phyloP scores from a whole-genome alignment of 2,888 invertebrate genomes.

The Chymomyza procnemis region DNA sequence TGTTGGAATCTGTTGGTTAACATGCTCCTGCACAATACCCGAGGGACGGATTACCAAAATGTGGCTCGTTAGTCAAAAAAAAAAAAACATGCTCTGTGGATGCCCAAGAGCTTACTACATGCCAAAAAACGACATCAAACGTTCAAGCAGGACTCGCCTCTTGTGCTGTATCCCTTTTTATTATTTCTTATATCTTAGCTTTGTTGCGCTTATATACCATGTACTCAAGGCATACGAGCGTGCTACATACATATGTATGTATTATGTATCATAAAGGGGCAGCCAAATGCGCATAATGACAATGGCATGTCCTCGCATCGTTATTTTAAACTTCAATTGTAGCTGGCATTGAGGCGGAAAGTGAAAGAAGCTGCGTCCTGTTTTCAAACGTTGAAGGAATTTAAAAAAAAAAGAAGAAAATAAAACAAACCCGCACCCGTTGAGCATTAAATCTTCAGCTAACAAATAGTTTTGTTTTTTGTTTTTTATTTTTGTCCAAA shows the following conservation, averaged over 20 bases:
- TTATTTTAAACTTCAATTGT: conserved; percentile 56
- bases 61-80: conserved; percentile 70
- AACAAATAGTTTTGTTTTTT: conserved; percentile 72
- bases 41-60: conserved; percentile 69
- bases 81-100: conserved; percentile 51
- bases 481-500: conserved; percentile 53
- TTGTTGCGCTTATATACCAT: not conserved
- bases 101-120: conserved; percentile 62
- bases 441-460: conserved; percentile 30
- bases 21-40: conserved; percentile 37
- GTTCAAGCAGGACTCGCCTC: conserved; percentile 44
- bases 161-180: conserved; percentile 45
- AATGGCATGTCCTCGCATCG: conserved; percentile 24
- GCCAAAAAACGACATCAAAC: conserved; percentile 50
- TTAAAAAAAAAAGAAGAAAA: too few species aligned
- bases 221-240: not conserved
- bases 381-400: not conserved
- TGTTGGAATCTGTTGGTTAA: conserved; percentile 21
- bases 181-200: too few species aligned
- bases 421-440: not conserved
- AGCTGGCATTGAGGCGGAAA: not conserved
- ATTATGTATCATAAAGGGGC: not conserved
- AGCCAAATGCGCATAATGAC: not conserved
- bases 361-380: not conserved
- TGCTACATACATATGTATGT: too few species aligned